Evolutionary conservation across 2,888 invertebrate genomes (phyloP), one percentile per base, ranked within the genome.

Genomic region (Mimachlamys varia): DNA sequence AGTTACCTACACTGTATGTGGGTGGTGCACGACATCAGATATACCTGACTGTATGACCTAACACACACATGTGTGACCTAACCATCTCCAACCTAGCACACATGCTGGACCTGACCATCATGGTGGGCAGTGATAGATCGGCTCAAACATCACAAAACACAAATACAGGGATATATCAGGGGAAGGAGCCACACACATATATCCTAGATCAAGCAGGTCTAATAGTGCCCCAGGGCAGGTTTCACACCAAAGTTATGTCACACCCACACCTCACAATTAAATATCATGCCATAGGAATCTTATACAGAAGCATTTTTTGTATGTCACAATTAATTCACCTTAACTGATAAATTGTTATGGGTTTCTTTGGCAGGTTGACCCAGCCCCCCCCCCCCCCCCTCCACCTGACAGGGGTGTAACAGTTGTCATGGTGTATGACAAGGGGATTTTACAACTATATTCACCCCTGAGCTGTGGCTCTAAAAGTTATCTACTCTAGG

Each of bases 221-320:
- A 22, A 76, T 15, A 76, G 76, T 10, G 76, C 76, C 58, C 76
- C 76, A 27, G 76, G 62, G 76, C 76, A 76, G 22, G 58, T 76
- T 33, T 33, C 22, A 76, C 76, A 76, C 27, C 76, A 76, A 27
- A 33, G 76, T 76, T 76, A 76, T 76, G 76, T 76, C 76, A 76
- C 27, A 10, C 15, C 12, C 58, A 58, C 53, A 53, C 53, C 62
- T 62, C 10, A 62, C 62, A 62, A 62, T 62, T 62, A 62, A 10
- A n/a, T 62, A 22, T 44, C 44, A 44, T 7, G 44, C 10, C 76
- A 76, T 33, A 33, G 76, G 27, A 76, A 76, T 76, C 76, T 76
- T 13, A 12, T 10, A 76, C n/a, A 44, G 44, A 7, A 44, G 44
- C 1, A 58, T 53, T n/a, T 19, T 4, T 58, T n/a, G 19, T 58